Conservation (phyloP, 2,888 invertebrate genomes). For the Plagiodera versicolora region DNA sequence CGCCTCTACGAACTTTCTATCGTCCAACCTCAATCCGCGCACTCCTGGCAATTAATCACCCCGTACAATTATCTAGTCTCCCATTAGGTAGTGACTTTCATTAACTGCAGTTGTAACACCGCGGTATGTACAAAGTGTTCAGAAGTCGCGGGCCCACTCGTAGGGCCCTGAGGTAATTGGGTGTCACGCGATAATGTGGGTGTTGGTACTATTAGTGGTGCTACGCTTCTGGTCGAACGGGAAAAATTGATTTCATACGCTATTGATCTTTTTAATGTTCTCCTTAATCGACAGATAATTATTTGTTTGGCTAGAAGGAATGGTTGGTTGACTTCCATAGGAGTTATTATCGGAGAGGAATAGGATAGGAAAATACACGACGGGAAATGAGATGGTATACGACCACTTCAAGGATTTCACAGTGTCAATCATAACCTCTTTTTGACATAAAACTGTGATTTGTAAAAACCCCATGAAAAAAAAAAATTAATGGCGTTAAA, state of each 20-base stretch:
- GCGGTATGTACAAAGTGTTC: slow-evolving; percentile 11
- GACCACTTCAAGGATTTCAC: too few species aligned
- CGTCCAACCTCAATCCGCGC: background rate
- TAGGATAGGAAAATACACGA: too few species aligned
- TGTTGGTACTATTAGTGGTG: slow-evolving; percentile 12
- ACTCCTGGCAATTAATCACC: background rate
- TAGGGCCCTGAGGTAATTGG: slow-evolving; percentile 13
- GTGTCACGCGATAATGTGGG: slow-evolving; percentile 17
- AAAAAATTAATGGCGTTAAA: too few species aligned
- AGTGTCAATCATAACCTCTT: too few species aligned
- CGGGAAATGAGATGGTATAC: too few species aligned
- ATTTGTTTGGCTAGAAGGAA: slow-evolving; percentile 14
- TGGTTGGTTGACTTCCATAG: slow-evolving; percentile 2
- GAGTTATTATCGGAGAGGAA: slow-evolving; percentile 8
- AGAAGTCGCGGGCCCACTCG: slow-evolving; percentile 12
- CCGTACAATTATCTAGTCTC: background rate
- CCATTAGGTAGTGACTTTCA: background rate
- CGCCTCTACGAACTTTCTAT: background rate
- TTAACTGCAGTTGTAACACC: background rate
- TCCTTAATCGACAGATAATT: slow-evolving; percentile 12
- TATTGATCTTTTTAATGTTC: slow-evolving; percentile 15
- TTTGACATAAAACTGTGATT: too few species aligned
- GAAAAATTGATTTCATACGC: slow-evolving; percentile 13
- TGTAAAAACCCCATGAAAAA: too few species aligned
- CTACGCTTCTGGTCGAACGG: slow-evolving; percentile 1